Conservation (phyloP, 2,797 vertebrate genomes). For the Pseudochirops corinnae region DNA sequence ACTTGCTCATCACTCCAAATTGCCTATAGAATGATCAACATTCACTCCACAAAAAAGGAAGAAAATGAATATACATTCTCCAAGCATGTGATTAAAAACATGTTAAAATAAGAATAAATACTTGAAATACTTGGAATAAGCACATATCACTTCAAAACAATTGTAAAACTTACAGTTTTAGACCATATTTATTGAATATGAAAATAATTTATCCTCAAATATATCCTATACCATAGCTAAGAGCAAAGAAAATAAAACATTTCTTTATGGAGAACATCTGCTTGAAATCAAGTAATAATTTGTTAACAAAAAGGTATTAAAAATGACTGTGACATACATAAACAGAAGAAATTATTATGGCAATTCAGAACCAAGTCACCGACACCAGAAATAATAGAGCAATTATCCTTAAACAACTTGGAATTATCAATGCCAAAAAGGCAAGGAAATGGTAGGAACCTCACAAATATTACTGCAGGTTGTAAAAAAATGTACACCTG, state of each 20-base stretch:
- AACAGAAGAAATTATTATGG: background rate
- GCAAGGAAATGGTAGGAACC: background rate
- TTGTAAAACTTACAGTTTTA: background rate
- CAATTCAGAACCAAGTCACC: background rate
- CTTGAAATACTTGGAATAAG: background rate
- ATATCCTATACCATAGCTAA: background rate
- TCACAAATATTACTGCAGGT: background rate
- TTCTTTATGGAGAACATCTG: background rate
- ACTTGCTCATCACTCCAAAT: too few species aligned
- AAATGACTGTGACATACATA: background rate
- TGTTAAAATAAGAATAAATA: background rate
- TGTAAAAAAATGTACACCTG: background rate
- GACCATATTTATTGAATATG: background rate
- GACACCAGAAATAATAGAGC: background rate
- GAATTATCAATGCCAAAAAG: background rate
- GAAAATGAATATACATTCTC: background rate
- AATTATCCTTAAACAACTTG: background rate
- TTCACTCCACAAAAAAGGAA: background rate
- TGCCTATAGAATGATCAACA: background rate
- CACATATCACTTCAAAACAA: background rate
- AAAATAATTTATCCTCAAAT: background rate
- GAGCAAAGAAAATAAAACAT: background rate
- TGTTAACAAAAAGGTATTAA: background rate
- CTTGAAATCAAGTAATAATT: background rate
- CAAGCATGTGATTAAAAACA: background rate